These are phyloP conservation scores for Strigamia transsilvanica DNA, from an alignment of 2,888 invertebrate genomes.

Conservation along the genomic window DNA sequence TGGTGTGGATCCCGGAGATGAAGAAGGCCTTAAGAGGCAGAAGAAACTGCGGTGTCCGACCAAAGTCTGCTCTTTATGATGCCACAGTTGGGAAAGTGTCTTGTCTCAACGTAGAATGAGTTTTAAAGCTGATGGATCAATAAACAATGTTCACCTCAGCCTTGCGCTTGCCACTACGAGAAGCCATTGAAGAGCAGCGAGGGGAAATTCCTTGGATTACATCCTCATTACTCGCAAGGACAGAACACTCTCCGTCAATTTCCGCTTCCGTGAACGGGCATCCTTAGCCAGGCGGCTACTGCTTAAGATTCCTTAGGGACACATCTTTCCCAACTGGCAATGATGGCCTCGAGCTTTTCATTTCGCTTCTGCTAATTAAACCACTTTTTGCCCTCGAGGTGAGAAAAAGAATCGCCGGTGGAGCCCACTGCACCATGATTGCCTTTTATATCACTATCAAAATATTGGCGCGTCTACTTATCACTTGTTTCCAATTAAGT, in stretches of 20 bases:
- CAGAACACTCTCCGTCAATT: slow-evolving; percentile 45
- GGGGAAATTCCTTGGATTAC: slow-evolving; percentile 46
- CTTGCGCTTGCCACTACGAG: slow-evolving; percentile 32
- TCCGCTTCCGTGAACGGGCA: slow-evolving; percentile 45
- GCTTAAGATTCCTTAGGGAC: slow-evolving; percentile 47
- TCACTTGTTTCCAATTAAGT: slow-evolving; percentile 49
- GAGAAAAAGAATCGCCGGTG: slow-evolving; percentile 43
- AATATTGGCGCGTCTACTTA: slow-evolving; percentile 43
- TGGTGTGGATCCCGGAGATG: slow-evolving; percentile 31
- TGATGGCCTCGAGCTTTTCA: slow-evolving; percentile 48
- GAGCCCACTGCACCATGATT: slow-evolving; percentile 31
- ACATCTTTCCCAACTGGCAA: slow-evolving; percentile 49
- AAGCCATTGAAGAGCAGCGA: slow-evolving; percentile 46
- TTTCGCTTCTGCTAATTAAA: slow-evolving; percentile 49
- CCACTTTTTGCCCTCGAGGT: slow-evolving; percentile 45
- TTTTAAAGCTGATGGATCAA: slow-evolving; percentile 49
- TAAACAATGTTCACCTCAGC: slow-evolving; percentile 48
- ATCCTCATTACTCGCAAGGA: slow-evolving; percentile 47
- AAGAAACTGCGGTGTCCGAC: slow-evolving; percentile 34
- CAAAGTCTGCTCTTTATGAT: slow-evolving; percentile 40
- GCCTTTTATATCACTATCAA: slow-evolving; percentile 49
- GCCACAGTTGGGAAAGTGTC: slow-evolving; percentile 33
- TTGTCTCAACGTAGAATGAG: slow-evolving; percentile 38
- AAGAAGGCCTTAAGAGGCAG: slow-evolving; percentile 31
- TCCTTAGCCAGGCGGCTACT: slow-evolving; percentile 47